Base-by-base conservation (phyloP, 2,797 vertebrate genomes). In the Vespertilio murinus region DNA sequence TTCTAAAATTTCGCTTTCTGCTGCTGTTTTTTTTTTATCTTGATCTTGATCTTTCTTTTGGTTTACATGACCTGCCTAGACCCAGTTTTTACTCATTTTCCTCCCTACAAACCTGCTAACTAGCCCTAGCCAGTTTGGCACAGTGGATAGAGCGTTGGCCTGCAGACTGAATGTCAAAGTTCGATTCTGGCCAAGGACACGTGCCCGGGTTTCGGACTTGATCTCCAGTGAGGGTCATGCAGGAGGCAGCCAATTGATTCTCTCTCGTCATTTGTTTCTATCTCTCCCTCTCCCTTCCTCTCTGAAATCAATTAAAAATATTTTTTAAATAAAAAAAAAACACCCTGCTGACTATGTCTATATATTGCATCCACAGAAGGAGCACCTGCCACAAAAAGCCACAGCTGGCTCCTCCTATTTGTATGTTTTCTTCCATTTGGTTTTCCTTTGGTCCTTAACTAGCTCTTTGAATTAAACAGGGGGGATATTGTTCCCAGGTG, bases 1-100 rank as follows among this genome's bases (percentile, higher is more conserved):
- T 65, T 77, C 23, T 85, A 73, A 86, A 93, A 30, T 38, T 28
- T 91, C 75, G 14, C 28, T 96, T 52, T 90, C 20, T 86, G 12
- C 22, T 82, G 38, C 42, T 70, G 1, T 84, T 17, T 64, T 84
- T 64, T 84, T 85, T 90, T 65, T 70, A 9, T 78, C 71, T 17
- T 77, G 28, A 75, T 70, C 6, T 73, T 40, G 20, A 22, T 13
- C 33, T 86, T 40, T 74, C 6, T 61, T 88, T 93, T 59, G 13
- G 18, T 83, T 74, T 78, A 28, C 30, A 25, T 78, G 45, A 54
- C 33, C 18, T 95, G 28, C 23, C 23, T 61, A 33, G 40, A 54
- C 33, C 33, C 94, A 16, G 11, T 90, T 65, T 56, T 61, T 56
- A 35, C 16, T 4, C 40, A 30, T 5, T 73, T 77, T 74, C 67